Conservation (phyloP, 1,140 invertebrate genomes). For the Trichoplusia ni region DNA sequence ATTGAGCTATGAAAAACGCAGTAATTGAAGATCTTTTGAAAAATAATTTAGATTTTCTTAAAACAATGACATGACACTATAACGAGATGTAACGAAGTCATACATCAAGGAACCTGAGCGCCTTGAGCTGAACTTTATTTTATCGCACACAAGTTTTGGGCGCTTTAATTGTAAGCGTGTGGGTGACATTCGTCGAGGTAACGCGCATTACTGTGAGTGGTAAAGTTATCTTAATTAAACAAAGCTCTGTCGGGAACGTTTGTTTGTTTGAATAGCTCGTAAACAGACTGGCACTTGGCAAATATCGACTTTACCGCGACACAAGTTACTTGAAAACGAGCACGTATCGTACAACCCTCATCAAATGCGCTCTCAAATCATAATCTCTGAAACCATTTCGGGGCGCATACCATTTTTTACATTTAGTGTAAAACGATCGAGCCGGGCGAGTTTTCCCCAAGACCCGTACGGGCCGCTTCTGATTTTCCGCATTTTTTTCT, state of each 20-base stretch:
- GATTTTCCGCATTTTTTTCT: slow-evolving; percentile 44
- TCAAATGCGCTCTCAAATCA: background rate
- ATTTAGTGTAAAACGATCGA: slow-evolving; percentile 10
- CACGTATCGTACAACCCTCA: background rate
- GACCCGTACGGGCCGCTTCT: slow-evolving; percentile 29
- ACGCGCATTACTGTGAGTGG: slow-evolving; percentile 43
- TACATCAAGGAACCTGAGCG: slow-evolving; percentile 3
- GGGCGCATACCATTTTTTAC: slow-evolving; percentile 11
- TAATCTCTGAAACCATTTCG: slow-evolving; percentile 1
- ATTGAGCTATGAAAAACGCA: too few species aligned
- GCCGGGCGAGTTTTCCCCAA: background rate
- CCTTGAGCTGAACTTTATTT: slow-evolving; percentile 25
- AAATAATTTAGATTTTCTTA: too few species aligned
- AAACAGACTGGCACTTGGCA: slow-evolving; percentile 22
- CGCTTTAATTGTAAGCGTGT: slow-evolving; percentile 39
- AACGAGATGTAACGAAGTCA: background rate
- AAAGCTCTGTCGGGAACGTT: slow-evolving; percentile 38
- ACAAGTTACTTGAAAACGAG: background rate
- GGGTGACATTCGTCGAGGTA: slow-evolving; percentile 37
- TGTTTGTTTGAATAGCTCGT: slow-evolving; percentile 36
- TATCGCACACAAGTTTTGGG: slow-evolving; percentile 19
- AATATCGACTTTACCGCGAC: background rate
- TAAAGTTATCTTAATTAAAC: slow-evolving; percentile 58
- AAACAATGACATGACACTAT: too few species aligned
- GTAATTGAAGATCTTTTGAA: too few species aligned